phyloP scores from a whole-genome alignment of 1,140 invertebrate species.

The Macrocentrus cingulum region DNA sequence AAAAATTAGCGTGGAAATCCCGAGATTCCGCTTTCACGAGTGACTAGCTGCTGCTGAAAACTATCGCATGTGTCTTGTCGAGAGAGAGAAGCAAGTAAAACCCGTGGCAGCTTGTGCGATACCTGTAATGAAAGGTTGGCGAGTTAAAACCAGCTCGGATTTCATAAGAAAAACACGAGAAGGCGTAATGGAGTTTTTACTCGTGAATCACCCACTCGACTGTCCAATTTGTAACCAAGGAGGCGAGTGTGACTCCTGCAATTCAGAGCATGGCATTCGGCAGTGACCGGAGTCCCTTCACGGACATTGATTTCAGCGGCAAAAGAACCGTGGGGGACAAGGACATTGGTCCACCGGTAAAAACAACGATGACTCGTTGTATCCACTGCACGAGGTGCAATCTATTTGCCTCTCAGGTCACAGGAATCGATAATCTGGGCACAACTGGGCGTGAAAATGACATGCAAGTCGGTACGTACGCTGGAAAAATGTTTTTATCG shows the following conservation, averaged over 20 bases:
- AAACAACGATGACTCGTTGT: slow-evolving; percentile 99
- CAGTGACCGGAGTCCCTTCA: slow-evolving; percentile 90
- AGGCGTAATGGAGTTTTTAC: slow-evolving; percentile 98
- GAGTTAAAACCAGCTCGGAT: slow-evolving; percentile 96
- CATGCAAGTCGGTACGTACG: slow-evolving; percentile 98
- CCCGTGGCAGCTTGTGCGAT: slow-evolving; percentile 99
- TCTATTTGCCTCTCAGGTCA: slow-evolving; percentile 94
- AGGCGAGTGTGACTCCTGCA: slow-evolving; percentile 99
- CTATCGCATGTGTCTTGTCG: slow-evolving; percentile 98
- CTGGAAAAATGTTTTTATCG: slow-evolving; percentile 96
- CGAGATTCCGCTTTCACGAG: slow-evolving; percentile 99
- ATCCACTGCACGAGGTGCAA: slow-evolving; percentile 99
- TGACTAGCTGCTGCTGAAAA: slow-evolving; percentile 97
- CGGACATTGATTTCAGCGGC: slow-evolving; percentile 89
- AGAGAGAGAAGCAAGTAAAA: slow-evolving; percentile 94
- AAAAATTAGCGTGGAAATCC: slow-evolving; percentile 94
- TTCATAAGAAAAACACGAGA: slow-evolving; percentile 91
- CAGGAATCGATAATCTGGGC: slow-evolving; percentile 96
- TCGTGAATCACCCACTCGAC: slow-evolving; percentile 98
- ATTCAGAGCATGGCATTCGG: slow-evolving; percentile 99
- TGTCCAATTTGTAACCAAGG: slow-evolving; percentile 99
- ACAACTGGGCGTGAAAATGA: slow-evolving; percentile 94
- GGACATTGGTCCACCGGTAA: slow-evolving; percentile 96
- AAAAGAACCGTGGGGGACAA: slow-evolving; percentile 99
- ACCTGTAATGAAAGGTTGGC: slow-evolving; percentile 99